Evolutionary conservation across 2,113 vertebrate species (phyloP).

Genomic region (Sitta europaea): DNA sequence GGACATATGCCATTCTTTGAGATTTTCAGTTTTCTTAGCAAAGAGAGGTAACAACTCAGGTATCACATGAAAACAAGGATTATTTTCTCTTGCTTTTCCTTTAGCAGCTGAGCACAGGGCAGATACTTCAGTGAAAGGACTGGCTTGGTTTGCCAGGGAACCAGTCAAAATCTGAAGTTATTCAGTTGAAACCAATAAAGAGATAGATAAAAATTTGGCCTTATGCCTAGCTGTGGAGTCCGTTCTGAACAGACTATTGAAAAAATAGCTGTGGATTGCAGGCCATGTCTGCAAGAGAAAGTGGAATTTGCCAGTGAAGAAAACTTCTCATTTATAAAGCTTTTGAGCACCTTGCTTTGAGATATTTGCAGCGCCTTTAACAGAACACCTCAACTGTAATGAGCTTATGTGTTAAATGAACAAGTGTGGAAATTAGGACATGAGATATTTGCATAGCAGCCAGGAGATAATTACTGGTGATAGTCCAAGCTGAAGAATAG

Average conservation of each 20-base stretch:
- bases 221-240: background rate
- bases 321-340: background rate
- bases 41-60: background rate
- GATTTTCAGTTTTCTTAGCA: background rate
- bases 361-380: background rate
- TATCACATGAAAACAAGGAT: background rate
- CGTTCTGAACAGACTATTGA: background rate
- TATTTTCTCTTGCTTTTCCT: background rate
- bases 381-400: constrained; percentile 5
- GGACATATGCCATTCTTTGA: background rate
- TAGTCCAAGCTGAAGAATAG: constrained; percentile 31
- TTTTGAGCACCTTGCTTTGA: background rate
- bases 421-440: constrained; percentile 31
- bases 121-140: background rate
- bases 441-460: constrained; percentile 32
- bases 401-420: constrained; percentile 21
- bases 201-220: constrained; percentile 20
- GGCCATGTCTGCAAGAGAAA: background rate
- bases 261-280: background rate
- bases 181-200: background rate
- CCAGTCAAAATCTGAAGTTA: background rate
- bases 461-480: constrained; percentile 27
- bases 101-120: background rate
- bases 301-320: background rate
- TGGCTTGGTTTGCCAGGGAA: background rate